Conservation (phyloP, 2,113 vertebrate species). For the zebrafish (Danio rerio) region GRCz12tu NC_133188.1:37395501-37396000, state of each 20-base stretch:
- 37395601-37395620: background rate
- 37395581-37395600: background rate
- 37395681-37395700: background rate
- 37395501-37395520: conserved; percentile 55
- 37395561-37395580: background rate
- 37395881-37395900: conserved; percentile 35
- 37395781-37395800: conserved; percentile 63
- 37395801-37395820: conserved; percentile 61
- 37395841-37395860: conserved; percentile 48
- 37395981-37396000: conserved; percentile 8
- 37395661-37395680: conserved; percentile 38
- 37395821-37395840: conserved; percentile 57
- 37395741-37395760: conserved; percentile 55
- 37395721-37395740: conserved; percentile 44
- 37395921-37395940: conserved; percentile 28
- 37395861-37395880: conserved; percentile 51
- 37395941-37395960: conserved; percentile 39
- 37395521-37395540: conserved; percentile 42
- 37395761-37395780: conserved; percentile 52
- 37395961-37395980: conserved; percentile 6
- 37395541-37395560: background rate
- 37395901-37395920: conserved; percentile 17
- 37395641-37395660: background rate
- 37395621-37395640: background rate
- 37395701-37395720: conserved; percentile 15